Percentiles rank a stretch among this genome's conserved stretches.
Conservation (phyloP, 2,113 vertebrate species). For the Connochaetes taurinus region DNA sequence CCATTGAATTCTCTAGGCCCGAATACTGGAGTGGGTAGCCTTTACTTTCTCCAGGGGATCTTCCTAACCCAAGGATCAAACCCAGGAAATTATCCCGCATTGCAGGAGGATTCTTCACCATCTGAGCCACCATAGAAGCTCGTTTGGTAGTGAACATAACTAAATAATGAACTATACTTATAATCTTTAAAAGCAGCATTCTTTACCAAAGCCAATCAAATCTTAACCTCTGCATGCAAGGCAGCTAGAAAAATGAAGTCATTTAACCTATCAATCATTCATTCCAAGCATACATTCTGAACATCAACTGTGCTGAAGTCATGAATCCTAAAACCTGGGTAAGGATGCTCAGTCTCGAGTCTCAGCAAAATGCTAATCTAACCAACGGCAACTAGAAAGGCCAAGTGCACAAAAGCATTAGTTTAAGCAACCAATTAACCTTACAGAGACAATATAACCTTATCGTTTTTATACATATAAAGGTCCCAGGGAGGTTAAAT, state of each 20-base stretch:
- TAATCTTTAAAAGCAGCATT: constrained; percentile 9
- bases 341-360: background rate
- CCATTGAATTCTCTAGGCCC: background rate
- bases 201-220: constrained; percentile 2
- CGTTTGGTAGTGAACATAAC: background rate
- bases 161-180: constrained; percentile 3
- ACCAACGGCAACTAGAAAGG: background rate
- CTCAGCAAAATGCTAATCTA: background rate
- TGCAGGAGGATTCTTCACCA: background rate
- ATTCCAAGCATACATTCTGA: background rate
- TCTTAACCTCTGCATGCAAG: background rate
- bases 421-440: background rate
- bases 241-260: constrained; percentile 7
- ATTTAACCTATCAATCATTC: constrained; percentile 1
- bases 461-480: background rate
- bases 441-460: background rate
- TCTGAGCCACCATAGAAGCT: background rate
- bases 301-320: background rate
- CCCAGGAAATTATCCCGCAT: background rate
- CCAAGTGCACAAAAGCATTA: background rate
- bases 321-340: background rate
- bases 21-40: background rate
- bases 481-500: background rate
- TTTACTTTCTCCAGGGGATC: background rate
- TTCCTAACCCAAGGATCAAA: background rate